phyloP scores from a whole-genome alignment of 2,888 invertebrate species.

The Brachypalpus laphriformis region DNA sequence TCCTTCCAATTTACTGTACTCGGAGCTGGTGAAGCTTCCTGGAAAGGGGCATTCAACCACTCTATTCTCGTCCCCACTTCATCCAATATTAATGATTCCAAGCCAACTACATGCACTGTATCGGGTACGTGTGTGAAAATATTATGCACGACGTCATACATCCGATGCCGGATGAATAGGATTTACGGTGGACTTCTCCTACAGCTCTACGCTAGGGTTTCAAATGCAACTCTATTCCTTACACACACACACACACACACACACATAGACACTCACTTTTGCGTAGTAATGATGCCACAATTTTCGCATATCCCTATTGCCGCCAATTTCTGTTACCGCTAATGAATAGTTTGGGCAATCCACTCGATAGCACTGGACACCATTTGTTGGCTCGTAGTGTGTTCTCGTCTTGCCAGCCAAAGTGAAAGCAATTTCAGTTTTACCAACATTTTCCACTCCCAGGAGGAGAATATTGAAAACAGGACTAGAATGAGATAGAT shows the following conservation, averaged over 20 bases:
- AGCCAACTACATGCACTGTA: too few species aligned
- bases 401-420: slow-evolving; percentile 76
- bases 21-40: too few species aligned
- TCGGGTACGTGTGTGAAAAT: too few species aligned
- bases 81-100: too few species aligned
- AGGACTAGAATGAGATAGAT: slow-evolving; percentile 15
- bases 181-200: too few species aligned
- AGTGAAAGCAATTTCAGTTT: slow-evolving; percentile 80
- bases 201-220: too few species aligned
- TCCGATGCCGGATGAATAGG: too few species aligned
- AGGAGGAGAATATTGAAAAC: slow-evolving; percentile 78
- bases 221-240: not conserved
- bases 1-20: too few species aligned
- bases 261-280: slow-evolving; percentile 76
- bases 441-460: slow-evolving; percentile 79
- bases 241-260: too few species aligned
- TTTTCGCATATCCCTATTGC: slow-evolving; percentile 80
- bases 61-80: too few species aligned
- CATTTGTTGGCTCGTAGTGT: slow-evolving; percentile 79
- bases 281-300: slow-evolving; percentile 81
- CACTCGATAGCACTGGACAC: slow-evolving; percentile 77
- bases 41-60: too few species aligned
- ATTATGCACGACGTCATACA: too few species aligned
- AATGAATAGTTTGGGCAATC: slow-evolving; percentile 61
- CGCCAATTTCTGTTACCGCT: slow-evolving; percentile 80